A percentile compares a stretch with the other conserved stretches of the same genome.
These are phyloP conservation scores for Danaus chrysippus DNA, from an alignment of 2,888 invertebrate species.

Conservation along the genomic window DNA sequence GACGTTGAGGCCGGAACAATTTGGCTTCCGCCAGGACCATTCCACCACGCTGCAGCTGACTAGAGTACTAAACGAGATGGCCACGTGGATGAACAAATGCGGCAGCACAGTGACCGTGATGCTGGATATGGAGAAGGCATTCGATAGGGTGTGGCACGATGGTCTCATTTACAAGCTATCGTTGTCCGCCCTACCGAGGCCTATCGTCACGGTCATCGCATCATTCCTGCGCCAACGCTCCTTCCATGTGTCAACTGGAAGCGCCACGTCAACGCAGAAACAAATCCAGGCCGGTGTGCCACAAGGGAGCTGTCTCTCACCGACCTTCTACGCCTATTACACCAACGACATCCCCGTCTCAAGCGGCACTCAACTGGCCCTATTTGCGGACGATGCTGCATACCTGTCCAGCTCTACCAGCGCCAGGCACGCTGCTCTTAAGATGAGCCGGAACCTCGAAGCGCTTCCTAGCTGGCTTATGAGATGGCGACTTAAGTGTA, in stretches of 20 bases:
- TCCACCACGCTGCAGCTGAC: conserved; percentile 9
- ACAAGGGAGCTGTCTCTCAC: conserved; percentile 30
- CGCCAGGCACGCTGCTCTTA: conserved; percentile 26
- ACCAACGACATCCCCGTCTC: conserved; percentile 31
- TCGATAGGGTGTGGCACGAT: too few species aligned
- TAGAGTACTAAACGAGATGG: neutral
- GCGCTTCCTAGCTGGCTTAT: too few species aligned
- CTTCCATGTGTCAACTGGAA: conserved; percentile 7
- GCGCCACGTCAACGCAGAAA: too few species aligned
- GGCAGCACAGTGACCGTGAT: too few species aligned
- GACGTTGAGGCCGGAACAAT: conserved; percentile 7
- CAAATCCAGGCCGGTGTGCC: conserved; percentile 29
- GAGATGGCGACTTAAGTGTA: too few species aligned
- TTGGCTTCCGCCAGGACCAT: conserved; percentile 10
- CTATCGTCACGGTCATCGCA: conserved; percentile 5
- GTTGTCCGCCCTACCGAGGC: neutral
- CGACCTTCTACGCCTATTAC: conserved; percentile 27
- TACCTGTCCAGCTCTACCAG: conserved; percentile 24
- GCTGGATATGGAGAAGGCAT: too few species aligned
- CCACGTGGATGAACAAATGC: conserved; percentile 1
- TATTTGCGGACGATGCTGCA: conserved; percentile 31
- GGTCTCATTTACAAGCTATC: neutral
- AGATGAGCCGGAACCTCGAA: conserved; percentile 24
- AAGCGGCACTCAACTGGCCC: conserved; percentile 13
- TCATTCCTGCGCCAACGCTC: too few species aligned